Evolutionary conservation across 2,888 invertebrate species (phyloP).

Genomic region (Xanthorhoe spadicearia): DNA sequence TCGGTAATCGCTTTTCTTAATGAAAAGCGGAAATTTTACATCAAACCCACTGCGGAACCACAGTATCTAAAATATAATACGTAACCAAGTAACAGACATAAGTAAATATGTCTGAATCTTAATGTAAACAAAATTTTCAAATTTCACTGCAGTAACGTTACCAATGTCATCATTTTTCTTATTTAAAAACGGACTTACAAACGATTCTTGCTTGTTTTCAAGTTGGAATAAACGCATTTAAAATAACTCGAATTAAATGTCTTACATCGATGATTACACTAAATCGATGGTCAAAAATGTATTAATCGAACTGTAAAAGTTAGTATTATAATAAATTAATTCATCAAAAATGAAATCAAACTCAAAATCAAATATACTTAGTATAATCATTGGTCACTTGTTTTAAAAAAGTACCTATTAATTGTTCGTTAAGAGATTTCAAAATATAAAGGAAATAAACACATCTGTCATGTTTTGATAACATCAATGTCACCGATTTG

Average conservation of each 20-base stretch:
- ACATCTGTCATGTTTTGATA: constrained; percentile 18
- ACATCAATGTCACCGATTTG: constrained; percentile 27
- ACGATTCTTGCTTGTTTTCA: no score
- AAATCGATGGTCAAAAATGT: no score
- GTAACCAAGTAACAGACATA: background rate
- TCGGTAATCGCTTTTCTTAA: background rate
- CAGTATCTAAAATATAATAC: background rate
- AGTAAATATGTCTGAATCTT: background rate
- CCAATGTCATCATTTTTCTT: background rate
- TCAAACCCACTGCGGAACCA: background rate
- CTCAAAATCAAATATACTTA: no score
- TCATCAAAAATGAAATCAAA: no score
- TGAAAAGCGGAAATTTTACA: background rate
- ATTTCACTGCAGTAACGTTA: background rate
- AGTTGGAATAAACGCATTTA: no score
- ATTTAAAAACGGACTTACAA: no score
- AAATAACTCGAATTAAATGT: no score
- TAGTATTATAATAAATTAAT: no score
- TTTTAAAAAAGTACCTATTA: no score
- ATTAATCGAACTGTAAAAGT: no score
- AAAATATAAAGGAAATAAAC: constrained; percentile 1
- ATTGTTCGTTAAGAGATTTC: background rate
- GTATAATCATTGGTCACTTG: no score
- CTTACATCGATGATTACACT: no score
- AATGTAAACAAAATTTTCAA: background rate